Evolutionary conservation across 2,113 vertebrate genomes (phyloP).

Genomic region (Nerophis ophidion): DNA sequence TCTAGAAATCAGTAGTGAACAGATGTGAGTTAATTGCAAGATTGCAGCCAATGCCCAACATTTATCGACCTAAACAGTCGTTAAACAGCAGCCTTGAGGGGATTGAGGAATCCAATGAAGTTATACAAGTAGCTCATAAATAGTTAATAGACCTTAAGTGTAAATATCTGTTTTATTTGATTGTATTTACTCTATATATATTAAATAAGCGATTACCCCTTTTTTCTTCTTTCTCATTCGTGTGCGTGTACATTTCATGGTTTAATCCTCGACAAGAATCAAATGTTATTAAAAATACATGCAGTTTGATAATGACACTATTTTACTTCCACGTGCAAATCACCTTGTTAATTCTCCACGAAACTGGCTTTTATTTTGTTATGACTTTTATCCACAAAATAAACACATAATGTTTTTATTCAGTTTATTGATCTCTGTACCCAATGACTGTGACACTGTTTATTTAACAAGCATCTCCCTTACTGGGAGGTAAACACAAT

Average conservation of each 20-base stretch:
- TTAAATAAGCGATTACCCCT: not conserved
- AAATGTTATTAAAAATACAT: not conserved
- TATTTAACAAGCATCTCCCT: slow-evolving; percentile 13
- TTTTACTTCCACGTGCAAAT: not conserved
- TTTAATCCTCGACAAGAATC: too few species aligned
- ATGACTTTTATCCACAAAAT: not conserved
- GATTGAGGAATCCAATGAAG: not conserved
- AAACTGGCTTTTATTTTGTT: not conserved
- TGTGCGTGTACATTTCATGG: not conserved
- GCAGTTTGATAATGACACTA: not conserved
- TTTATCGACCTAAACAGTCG: not conserved
- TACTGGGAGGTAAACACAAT: not conserved
- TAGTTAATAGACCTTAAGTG: too few species aligned
- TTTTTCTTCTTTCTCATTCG: not conserved
- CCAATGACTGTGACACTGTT: slow-evolving; percentile 12
- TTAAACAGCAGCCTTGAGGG: not conserved
- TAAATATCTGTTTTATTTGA: not conserved
- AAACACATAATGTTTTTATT: slow-evolving; percentile 6
- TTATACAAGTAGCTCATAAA: too few species aligned
- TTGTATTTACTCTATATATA: not conserved
- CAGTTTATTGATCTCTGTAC: slow-evolving; percentile 17
- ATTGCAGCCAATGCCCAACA: not conserved
- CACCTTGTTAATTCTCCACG: not conserved
- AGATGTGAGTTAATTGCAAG: not conserved
- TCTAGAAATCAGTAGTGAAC: not conserved